Evolutionary conservation across 2,113 vertebrate species (phyloP), one percentile per base, ranked within the genome.

Genomic region (Gopherus evgoodei): DNA sequence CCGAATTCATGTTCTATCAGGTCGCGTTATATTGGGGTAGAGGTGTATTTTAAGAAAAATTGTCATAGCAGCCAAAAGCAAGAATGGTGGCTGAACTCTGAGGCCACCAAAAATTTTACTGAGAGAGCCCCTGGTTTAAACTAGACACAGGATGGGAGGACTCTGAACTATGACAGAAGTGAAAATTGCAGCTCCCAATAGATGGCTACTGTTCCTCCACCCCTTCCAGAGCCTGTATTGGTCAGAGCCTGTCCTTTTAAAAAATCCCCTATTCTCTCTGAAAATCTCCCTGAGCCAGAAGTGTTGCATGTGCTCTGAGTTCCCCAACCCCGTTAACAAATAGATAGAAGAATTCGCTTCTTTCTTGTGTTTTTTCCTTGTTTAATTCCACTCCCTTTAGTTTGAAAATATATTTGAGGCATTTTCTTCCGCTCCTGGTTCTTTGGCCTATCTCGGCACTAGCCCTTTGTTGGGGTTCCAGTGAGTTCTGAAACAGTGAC

Each of bases 181-280:
- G 94, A 95, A 96, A 95, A 96, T 96, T 95, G 79, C 72, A 90
- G 75, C 16, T 86, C 94, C 24, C 44, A 69, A 79, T 91, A 75
- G 89, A 92, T 93, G 81, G 81, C 83, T 79, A 89, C 59, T 88
- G 84, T 92, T 94, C 92, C 86, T 95, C 0, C 9, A 50, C 35
- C 93, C 92, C 91, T 95, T 42, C 27, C 21, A 27, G 27, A 89
- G 85, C 35, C 82, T 52, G 6, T n/a, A 79, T 83, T 78, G 54
- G 69, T 91, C 91, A 72, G 89, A 96, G 83, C 47, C 57, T 0
- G 0, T 88, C 94, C 57, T 86, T 95, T 95, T 88, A 85, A 57
- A 11, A 0, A 91, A 94, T 95, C 85, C 17, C 72, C 86, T 94
- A 95, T 81, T 65, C 83, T 92, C 1, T 44, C 72, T 86, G 56